Evolutionary conservation across 2,888 invertebrate genomes (phyloP), one percentile per base, ranked within the genome.

Genomic region (Digitonthophagus gazella): DNA sequence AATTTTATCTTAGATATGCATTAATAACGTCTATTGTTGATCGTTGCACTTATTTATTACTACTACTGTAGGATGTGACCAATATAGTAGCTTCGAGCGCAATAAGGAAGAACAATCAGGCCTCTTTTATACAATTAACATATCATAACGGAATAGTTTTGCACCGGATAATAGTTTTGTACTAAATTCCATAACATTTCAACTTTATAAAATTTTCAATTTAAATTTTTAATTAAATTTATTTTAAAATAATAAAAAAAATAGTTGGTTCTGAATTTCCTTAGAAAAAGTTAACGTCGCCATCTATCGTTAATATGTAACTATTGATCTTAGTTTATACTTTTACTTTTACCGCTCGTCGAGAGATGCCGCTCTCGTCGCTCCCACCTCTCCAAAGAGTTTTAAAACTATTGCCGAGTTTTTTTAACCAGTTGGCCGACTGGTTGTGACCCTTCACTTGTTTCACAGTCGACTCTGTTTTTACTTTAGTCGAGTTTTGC

Each of bases 71-170:
- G 74, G 74, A 75, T 74, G 74, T 74, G 73, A 71, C 71, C 73
- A 75, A 75, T 75, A 75, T 69, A 74, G 68, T 69, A 72, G 72
- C 73, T 74, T 73, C 72, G 28, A 44, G 28, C 72, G 71, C 74
- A 75, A 75, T 75, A 73, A 74, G 74, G 74, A 74, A 74, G 74
- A 74, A 74, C 73, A 74, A 74, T 74, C 74, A 74, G 72, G 72
- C 67, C 72, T 73, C 71, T 73, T 74, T 75, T 73, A 75, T 73
- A 74, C 73, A 72, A 72, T 75, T 74, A 75, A 74, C 74, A 71
- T 64, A 71, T 71, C 66, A 63, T 65, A 67, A 70, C 64, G 57
- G 54, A 55, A 44, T 44, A 44, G 28, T 44, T 44, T 44, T 44
- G 28, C 28, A 44, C 28, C 28, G 6, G 8, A 5, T 44, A 44